phyloP scores from a whole-genome alignment of 2,113 vertebrate species.

The Leptobrachium leishanense region DNA sequence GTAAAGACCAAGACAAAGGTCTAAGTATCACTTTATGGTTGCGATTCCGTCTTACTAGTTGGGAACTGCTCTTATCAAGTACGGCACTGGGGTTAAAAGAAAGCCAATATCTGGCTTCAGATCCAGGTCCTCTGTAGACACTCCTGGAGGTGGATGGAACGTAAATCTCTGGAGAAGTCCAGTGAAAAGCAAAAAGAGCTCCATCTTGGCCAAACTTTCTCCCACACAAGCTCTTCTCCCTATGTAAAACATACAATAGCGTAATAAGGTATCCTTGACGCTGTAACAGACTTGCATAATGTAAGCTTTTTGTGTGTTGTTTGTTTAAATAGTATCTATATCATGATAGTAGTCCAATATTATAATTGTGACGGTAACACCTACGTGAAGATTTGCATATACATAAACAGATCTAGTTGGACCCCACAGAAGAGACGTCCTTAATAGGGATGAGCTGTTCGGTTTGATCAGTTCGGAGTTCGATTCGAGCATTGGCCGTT shows the following conservation, averaged over 20 bases:
- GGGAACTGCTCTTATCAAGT: conserved; percentile 66
- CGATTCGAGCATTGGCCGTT: no score
- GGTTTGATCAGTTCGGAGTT: no score
- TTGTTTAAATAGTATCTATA: no score
- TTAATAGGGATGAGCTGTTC: no score
- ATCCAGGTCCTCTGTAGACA: conserved; percentile 64
- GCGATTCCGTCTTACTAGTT: background rate
- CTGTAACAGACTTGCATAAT: background rate
- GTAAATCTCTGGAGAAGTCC: conserved; percentile 68
- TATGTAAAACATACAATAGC: conserved; percentile 46
- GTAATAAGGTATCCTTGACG: background rate
- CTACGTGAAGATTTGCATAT: no score
- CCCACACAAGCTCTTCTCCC: conserved; percentile 68
- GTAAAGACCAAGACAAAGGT: background rate
- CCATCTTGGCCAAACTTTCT: conserved; percentile 73
- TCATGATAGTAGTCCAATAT: no score
- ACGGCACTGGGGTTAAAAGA: conserved; percentile 63
- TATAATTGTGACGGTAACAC: no score
- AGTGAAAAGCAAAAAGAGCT: conserved; percentile 73
- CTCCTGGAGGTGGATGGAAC: conserved; percentile 65
- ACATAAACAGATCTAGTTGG: no score
- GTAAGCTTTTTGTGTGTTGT: background rate
- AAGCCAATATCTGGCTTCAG: conserved; percentile 66
- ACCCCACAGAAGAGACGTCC: no score
- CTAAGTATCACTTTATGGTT: background rate